These are phyloP conservation scores for Saturnia japonica DNA, from an alignment of 2,888 invertebrate genomes.

Conservation along the genomic window DNA sequence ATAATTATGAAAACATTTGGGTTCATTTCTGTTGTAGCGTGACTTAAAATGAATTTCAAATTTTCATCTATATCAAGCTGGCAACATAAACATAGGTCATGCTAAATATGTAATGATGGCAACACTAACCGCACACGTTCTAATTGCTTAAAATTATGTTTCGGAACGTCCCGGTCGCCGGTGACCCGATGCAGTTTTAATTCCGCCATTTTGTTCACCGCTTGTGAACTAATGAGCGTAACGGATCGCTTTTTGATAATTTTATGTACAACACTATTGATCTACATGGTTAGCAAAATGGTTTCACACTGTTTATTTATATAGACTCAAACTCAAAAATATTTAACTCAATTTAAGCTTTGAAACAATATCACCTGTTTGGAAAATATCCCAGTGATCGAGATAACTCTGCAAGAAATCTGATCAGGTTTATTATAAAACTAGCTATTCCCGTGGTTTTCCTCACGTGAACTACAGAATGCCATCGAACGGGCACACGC, in stretches of 20 bases:
- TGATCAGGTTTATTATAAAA: too few species aligned
- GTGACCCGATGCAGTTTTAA: conserved; percentile 69
- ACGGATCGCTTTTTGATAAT: conserved; percentile 73
- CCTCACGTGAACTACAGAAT: too few species aligned
- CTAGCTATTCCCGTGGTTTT: too few species aligned
- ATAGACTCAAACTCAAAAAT: too few species aligned
- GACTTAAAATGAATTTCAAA: not conserved
- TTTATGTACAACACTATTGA: conserved; percentile 63
- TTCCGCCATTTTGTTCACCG: conserved; percentile 62
- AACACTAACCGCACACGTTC: conserved; percentile 25
- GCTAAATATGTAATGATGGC: conserved; percentile 23
- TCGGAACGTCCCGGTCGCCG: not conserved
- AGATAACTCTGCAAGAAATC: too few species aligned
- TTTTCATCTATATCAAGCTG: not conserved
- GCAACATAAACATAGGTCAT: not conserved
- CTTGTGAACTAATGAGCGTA: conserved; percentile 62
- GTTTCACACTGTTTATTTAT: not conserved
- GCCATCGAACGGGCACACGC: too few species aligned
- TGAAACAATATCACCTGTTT: too few species aligned
- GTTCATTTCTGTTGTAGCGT: not conserved
- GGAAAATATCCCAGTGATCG: too few species aligned
- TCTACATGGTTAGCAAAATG: not conserved
- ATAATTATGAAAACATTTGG: too few species aligned
- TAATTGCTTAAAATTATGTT: conserved; percentile 14
- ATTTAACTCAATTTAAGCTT: too few species aligned